Conservation (phyloP, 2,888 invertebrate genomes). For the Hypsopygia costalis region DNA sequence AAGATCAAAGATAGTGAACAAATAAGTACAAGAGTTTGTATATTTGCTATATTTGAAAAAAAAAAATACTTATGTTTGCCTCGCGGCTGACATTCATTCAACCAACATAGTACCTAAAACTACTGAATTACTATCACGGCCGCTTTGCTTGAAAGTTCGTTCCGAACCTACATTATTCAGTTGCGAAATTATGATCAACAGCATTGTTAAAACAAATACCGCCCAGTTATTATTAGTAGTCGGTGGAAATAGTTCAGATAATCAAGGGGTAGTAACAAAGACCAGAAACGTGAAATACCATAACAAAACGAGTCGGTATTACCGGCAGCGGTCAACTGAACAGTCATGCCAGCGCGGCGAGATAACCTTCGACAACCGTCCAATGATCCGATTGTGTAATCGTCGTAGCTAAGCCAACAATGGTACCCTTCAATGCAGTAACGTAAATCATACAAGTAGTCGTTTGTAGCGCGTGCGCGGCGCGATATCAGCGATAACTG, state of each 20-base stretch:
- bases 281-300: constrained; percentile 62
- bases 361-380: constrained; percentile 61
- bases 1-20: no score
- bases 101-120: no score
- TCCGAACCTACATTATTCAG: neutral
- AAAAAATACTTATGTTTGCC: no score
- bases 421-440: constrained; percentile 55
- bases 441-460: constrained; percentile 68
- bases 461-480: constrained; percentile 70
- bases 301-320: constrained; percentile 29
- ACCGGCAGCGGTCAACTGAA: constrained; percentile 26
- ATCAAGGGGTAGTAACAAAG: constrained; percentile 32
- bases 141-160: neutral
- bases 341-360: constrained; percentile 25
- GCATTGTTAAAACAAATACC: constrained; percentile 3
- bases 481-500: constrained; percentile 45
- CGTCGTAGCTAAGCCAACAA: constrained; percentile 58
- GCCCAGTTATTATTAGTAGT: constrained; percentile 5
- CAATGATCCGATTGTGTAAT: constrained; percentile 63
- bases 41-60: no score
- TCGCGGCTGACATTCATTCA: no score
- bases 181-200: constrained; percentile 1
- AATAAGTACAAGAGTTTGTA: no score
- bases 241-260: constrained; percentile 8
- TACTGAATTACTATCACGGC: no score